Conservation (phyloP, 2,113 vertebrate species). For the Heterotis niloticus region DNA sequence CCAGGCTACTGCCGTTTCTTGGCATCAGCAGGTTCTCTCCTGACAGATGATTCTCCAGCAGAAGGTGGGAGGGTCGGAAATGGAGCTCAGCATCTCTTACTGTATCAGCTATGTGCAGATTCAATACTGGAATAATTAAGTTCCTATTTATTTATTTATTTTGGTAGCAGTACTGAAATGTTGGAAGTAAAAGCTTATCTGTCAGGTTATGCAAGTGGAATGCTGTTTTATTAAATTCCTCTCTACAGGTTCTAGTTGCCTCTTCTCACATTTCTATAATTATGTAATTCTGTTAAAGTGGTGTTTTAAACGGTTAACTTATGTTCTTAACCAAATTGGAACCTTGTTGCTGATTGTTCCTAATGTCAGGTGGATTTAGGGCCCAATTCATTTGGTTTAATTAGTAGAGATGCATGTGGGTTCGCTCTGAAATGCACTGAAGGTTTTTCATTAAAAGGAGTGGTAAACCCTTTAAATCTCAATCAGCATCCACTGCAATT, state of each 20-base stretch:
- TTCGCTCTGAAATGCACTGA: background rate
- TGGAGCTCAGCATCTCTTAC: background rate
- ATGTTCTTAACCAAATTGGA: slow-evolving; percentile 2
- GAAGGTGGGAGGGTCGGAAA: background rate
- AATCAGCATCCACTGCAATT: background rate
- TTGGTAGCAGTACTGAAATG: background rate
- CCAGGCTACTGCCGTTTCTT: background rate
- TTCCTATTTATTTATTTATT: background rate
- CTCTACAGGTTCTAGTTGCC: background rate
- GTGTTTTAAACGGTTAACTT: background rate
- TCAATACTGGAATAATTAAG: background rate
- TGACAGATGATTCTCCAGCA: slow-evolving; percentile 15
- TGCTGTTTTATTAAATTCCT: slow-evolving; percentile 4
- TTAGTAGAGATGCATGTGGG: background rate
- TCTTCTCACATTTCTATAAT: background rate
- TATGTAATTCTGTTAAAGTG: background rate
- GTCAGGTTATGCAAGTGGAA: background rate
- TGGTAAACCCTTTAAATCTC: background rate
- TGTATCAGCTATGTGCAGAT: background rate
- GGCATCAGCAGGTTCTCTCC: slow-evolving; percentile 6
- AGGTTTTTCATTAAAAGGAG: background rate
- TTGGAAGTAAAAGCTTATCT: background rate
- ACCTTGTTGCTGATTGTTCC: background rate
- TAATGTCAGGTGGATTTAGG: slow-evolving; percentile 19
- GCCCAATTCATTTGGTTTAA: background rate